Evolutionary conservation across 92 coral and sea anemone genomes (phyloP), one percentile per base, ranked within the genome.

Genomic region (Bergia puertoricense): DNA sequence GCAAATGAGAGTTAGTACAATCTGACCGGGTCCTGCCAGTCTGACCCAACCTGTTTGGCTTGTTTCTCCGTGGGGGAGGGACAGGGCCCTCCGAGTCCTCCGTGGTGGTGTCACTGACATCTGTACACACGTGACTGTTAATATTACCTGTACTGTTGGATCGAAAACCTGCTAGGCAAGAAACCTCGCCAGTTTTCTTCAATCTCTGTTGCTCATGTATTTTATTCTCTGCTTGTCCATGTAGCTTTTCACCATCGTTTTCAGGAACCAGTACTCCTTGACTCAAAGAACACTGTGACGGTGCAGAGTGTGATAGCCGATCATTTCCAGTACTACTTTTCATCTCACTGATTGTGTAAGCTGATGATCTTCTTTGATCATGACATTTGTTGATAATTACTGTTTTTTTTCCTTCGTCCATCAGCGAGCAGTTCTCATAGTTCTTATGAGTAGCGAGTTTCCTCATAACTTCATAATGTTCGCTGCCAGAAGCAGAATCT

Each of bases 21-120:
- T 84, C 87, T 22, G 87, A 84, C 77, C 71, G 87, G 44, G 87
- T 43, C 18, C 87, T 71, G 13, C 79, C 87, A 38, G 45, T 16
- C 78, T 45, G 65, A 71, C 45, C 6, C 14, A 84, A 18, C 4
- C 8, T 48, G 65, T 3, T 37, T 39, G 65, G 79, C 56, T 45
- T 69, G 79, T n/a, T 69, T 46, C 20, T 84, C 18, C 79, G 87
- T 44, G 87, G 87, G 18, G 79, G 87, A 8, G 78, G 87, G 10
- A 84, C 36, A 23, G 87, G 87, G 14, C 13, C 23, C 13, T 15
- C 59, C 10, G 8, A 36, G 3, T 73, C 67, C 7, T 71, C 77
- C 9, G 13, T 7, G 4, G 39, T 7, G 56, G n/a, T 8, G 56
- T 8, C 50, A 30, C 85, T 20, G 6, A 37, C 0, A 38, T n/a